phyloP scores from a whole-genome alignment of 1,140 invertebrate genomes.

The Reticulitermes speratus region DNA sequence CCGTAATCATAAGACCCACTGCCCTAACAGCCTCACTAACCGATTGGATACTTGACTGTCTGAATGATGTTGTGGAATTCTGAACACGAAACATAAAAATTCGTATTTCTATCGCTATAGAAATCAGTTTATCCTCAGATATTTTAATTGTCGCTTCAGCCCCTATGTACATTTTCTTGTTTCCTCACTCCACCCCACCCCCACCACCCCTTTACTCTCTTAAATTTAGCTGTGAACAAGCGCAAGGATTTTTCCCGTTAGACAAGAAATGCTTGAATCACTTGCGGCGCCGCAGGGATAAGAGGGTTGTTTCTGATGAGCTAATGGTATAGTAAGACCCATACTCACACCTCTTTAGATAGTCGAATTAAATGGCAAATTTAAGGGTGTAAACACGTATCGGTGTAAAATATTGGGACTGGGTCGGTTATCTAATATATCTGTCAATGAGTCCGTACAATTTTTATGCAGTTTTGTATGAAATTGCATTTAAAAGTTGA shows the following conservation, averaged over 20 bases:
- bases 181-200: background rate
- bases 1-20: no score
- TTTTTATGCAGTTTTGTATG: no score
- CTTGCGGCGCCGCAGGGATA: background rate
- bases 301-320: background rate
- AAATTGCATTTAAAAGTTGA: no score
- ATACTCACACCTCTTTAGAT: background rate
- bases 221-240: background rate
- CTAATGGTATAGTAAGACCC: background rate
- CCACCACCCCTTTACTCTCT: background rate
- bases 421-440: no score
- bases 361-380: background rate
- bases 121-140: no score
- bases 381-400: background rate
- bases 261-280: background rate
- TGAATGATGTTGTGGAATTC: no score
- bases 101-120: no score
- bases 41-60: no score
- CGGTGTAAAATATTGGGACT: background rate
- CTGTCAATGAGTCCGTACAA: no score
- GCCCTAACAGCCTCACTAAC: no score
- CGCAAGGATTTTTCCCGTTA: background rate
- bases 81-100: no score
- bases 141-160: background rate
- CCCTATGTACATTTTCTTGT: background rate